Conservation (phyloP, 2,113 vertebrate genomes). For the Eudorcas thomsonii region DNA sequence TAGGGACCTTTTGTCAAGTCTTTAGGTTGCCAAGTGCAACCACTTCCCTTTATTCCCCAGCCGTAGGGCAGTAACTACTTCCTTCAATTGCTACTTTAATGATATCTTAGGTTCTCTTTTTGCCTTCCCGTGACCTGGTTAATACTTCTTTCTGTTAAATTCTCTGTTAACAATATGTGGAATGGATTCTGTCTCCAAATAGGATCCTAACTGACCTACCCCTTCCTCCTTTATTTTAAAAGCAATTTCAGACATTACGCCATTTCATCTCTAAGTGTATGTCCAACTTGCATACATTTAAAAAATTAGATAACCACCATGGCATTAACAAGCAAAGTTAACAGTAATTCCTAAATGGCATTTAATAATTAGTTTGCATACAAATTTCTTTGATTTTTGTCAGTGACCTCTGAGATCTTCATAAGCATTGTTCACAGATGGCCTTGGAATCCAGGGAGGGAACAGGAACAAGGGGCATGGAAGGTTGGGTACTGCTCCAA, state of each 20-base stretch:
- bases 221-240: neutral
- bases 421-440: neutral
- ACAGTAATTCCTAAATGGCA: neutral
- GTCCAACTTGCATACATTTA: neutral
- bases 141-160: neutral
- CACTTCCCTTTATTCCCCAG: neutral
- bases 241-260: neutral
- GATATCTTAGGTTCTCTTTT: neutral
- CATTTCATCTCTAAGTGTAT: neutral
- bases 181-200: neutral
- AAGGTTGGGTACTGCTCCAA: neutral
- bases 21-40: neutral
- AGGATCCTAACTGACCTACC: neutral
- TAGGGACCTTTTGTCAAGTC: neutral
- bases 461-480: rapidly evolving
- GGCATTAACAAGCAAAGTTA: neutral
- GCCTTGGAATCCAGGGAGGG: neutral
- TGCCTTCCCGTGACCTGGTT: neutral
- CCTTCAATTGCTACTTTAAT: neutral
- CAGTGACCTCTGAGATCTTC: neutral
- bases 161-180: neutral
- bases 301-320: neutral
- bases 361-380: neutral
- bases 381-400: neutral
- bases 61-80: neutral